Evolutionary conservation across 2,113 vertebrate genomes (phyloP).

Genomic region (Platichthys flesus): DNA sequence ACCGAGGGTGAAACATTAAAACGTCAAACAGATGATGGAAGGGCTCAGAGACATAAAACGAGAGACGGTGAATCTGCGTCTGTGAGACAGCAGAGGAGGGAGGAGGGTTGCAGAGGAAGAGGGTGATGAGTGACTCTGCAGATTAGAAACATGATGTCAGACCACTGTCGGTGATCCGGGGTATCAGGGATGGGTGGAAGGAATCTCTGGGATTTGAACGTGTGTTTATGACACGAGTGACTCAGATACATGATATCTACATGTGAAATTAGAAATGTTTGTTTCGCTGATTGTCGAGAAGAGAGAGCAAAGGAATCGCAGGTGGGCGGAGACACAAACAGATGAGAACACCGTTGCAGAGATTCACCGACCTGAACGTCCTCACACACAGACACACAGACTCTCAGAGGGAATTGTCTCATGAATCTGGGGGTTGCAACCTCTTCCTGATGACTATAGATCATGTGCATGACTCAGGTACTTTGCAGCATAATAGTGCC

Average conservation of each 20-base stretch:
- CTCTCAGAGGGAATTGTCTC: neutral
- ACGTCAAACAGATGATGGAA: conserved; percentile 52
- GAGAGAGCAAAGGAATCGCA: neutral
- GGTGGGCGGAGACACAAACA: neutral
- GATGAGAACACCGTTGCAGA: neutral
- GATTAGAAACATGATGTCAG: conserved; percentile 64
- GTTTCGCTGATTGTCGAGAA: neutral
- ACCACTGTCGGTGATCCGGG: conserved; percentile 26
- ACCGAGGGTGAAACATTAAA: conserved; percentile 46
- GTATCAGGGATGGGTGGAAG: conserved; percentile 17
- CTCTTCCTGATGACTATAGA: neutral
- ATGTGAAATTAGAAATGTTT: neutral
- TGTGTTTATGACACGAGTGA: too few species aligned
- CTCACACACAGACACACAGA: too few species aligned
- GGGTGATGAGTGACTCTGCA: conserved; percentile 69
- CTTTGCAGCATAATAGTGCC: neutral
- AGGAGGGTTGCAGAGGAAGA: conserved; percentile 57
- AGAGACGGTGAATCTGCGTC: conserved; percentile 36
- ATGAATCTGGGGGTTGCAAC: neutral
- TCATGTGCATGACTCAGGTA: conserved; percentile 17
- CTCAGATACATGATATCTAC: too few species aligned
- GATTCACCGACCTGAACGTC: too few species aligned
- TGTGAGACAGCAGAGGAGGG: conserved; percentile 52
- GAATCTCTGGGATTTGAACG: neutral
- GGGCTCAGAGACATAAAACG: conserved; percentile 49